Evolutionary conservation across 2,888 invertebrate genomes (phyloP), one percentile per base, ranked within the genome.

Genomic region (Carpatolechia fugitivella): DNA sequence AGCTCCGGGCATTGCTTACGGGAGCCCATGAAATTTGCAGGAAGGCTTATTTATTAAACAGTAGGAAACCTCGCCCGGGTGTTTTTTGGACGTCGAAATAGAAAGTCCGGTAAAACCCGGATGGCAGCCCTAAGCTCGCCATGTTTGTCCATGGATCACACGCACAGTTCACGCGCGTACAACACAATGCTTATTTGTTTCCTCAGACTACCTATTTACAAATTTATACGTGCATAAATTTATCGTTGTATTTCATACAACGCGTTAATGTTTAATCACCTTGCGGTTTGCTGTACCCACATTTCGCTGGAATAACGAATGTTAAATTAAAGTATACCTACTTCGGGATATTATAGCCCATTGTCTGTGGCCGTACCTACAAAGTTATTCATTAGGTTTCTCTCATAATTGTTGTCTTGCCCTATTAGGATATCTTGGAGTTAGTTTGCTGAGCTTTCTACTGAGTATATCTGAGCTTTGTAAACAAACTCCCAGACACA

Each of bases 161-260:
- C 74, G 70, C 72, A 65, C 71, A 69, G 66, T 72, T 66, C 72
- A 69, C 70, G 70, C 71, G 68, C 58, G 63, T 63, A 56, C n/a
- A n/a, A n/a, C n/a, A 80, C 82, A 81, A 77, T 73, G 73, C 72
- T 59, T 76, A 76, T 78, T 77, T 80, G 79, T 80, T 74, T 73
- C 75, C 70, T 69, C 64, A 65, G 20, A 64, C 51, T 54, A 53
- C 57, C 59, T 55, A 62, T 61, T 62, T 61, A 63, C 63, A 60
- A 69, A 70, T 63, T 64, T 58, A 60, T 60, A 47, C 59, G 57
- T 56, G 59, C 60, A 60, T 55, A 48, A 41, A 53, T 57, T n/a
- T 54, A 55, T 30, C 46, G 11, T 33, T 20, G 55, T 18, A 49
- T 57, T 47, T n/a, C n/a, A n/a, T n/a, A 55, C 56, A 44, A 52